phyloP scores from a whole-genome alignment of 1,140 invertebrate species.

The Helicoverpa zea region DNA sequence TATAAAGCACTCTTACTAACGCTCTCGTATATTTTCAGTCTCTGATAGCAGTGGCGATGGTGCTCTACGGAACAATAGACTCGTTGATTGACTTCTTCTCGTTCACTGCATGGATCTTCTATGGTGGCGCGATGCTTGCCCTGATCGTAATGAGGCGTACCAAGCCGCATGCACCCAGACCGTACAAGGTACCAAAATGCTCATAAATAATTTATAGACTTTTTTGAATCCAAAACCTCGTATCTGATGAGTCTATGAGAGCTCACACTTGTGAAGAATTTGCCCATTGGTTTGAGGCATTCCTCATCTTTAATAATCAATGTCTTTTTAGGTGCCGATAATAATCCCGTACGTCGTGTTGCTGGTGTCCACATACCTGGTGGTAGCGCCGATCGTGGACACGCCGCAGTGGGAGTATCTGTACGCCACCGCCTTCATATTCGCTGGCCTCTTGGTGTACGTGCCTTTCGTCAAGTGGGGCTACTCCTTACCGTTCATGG shows the following conservation, averaged over 20 bases:
- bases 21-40: constrained; percentile 86
- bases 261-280: neutral
- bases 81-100: constrained; percentile 98
- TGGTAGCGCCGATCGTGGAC: constrained; percentile 97
- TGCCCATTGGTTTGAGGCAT: neutral
- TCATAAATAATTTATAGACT: too few relatives aligned
- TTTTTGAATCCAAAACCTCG: too few relatives aligned
- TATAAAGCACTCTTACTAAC: neutral
- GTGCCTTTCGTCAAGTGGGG: constrained; percentile 97
- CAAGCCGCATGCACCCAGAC: constrained; percentile 94
- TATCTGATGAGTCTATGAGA: neutral
- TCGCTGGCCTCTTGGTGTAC: constrained; percentile 96
- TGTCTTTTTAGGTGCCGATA: constrained; percentile 91
- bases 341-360: constrained; percentile 96
- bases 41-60: constrained; percentile 93
- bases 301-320: neutral
- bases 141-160: constrained; percentile 95
- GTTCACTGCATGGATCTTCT: constrained; percentile 98
- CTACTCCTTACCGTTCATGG: constrained; percentile 93
- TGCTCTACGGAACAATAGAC: constrained; percentile 95
- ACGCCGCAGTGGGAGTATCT: constrained; percentile 96
- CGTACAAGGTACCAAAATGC: constrained; percentile 90
- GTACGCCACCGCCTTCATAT: constrained; percentile 96
- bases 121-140: constrained; percentile 95
- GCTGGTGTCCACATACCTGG: constrained; percentile 95